Evolutionary conservation across 2,113 vertebrate genomes (phyloP).

Genomic region (Bubo blakistoni): DNA sequence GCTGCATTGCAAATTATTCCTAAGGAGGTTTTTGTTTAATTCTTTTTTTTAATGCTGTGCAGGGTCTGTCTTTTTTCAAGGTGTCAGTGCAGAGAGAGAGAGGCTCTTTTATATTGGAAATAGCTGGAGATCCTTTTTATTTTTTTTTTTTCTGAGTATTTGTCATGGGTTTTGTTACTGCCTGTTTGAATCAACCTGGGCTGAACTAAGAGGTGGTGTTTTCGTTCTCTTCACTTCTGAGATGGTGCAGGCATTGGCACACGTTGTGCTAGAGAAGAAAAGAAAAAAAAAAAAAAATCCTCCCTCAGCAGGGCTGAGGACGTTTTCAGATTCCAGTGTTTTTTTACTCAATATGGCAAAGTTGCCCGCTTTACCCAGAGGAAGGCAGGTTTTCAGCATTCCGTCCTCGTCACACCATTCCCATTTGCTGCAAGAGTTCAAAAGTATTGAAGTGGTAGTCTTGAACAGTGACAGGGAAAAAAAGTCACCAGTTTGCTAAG

Average conservation of each 20-base stretch:
- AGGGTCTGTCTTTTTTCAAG: slow-evolving; percentile 98
- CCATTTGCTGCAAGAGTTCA: background rate
- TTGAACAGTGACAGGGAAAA: background rate
- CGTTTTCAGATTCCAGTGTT: slow-evolving; percentile 85
- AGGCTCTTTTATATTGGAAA: slow-evolving; percentile 76
- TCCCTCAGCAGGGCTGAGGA: slow-evolving; percentile 57
- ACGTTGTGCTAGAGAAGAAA: slow-evolving; percentile 57
- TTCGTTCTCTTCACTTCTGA: slow-evolving; percentile 80
- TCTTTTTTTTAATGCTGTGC: slow-evolving; percentile 81
- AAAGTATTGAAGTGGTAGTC: background rate
- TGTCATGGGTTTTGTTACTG: slow-evolving; percentile 77
- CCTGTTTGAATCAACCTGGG: slow-evolving; percentile 76
- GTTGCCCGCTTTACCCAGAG: slow-evolving; percentile 80
- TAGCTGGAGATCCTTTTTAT: slow-evolving; percentile 64
- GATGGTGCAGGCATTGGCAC: slow-evolving; percentile 97
- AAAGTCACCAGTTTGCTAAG: background rate
- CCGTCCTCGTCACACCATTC: background rate
- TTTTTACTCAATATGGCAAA: slow-evolving; percentile 99
- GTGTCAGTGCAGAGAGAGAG: slow-evolving; percentile 80
- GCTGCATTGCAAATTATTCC: slow-evolving; percentile 86
- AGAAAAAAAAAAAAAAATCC: slow-evolving; percentile 2
- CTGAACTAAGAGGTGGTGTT: slow-evolving; percentile 67
- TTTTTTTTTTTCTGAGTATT: slow-evolving; percentile 50
- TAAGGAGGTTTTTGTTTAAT: slow-evolving; percentile 96
- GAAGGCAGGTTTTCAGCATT: slow-evolving; percentile 58